phyloP scores from a whole-genome alignment of 2,888 invertebrate species.

The Cetonia aurata region DNA sequence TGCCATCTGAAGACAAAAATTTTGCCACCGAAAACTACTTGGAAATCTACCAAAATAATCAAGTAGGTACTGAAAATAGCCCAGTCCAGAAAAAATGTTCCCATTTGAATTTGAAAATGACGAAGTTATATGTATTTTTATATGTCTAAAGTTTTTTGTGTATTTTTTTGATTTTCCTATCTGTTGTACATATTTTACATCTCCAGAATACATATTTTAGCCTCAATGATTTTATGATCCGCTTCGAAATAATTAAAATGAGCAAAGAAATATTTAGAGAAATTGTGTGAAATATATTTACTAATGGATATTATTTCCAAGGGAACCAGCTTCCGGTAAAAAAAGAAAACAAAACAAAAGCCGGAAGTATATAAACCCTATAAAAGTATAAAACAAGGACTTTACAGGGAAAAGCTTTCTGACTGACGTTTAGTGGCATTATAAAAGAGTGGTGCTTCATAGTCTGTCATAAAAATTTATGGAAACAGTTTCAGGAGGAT shows the following conservation, averaged over 20 bases:
- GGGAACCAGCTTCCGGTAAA: no score
- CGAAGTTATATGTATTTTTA: background rate
- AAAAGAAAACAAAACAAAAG: conserved; percentile 1
- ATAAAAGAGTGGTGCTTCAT: conserved; percentile 15
- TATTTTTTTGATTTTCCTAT: background rate
- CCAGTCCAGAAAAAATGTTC: conserved; percentile 37
- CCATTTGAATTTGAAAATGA: conserved; percentile 19
- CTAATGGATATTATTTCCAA: no score
- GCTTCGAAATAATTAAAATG: no score
- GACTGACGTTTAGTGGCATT: conserved; percentile 18
- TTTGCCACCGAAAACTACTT: conserved; percentile 36
- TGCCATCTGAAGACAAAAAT: conserved; percentile 38
- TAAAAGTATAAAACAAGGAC: conserved; percentile 23
- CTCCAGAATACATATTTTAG: no score
- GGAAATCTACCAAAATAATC: conserved; percentile 40
- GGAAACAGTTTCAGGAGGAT: background rate
- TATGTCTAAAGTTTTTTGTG: background rate
- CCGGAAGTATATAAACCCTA: conserved; percentile 2
- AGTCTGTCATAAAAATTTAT: conserved; percentile 14
- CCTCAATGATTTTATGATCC: no score
- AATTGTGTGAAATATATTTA: no score
- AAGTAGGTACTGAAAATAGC: conserved; percentile 19
- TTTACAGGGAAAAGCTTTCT: conserved; percentile 35
- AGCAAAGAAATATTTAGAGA: no score
- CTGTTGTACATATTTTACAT: background rate